Conservation (phyloP, 2,888 invertebrate genomes). For the Drosophila peninsularis region DNA sequence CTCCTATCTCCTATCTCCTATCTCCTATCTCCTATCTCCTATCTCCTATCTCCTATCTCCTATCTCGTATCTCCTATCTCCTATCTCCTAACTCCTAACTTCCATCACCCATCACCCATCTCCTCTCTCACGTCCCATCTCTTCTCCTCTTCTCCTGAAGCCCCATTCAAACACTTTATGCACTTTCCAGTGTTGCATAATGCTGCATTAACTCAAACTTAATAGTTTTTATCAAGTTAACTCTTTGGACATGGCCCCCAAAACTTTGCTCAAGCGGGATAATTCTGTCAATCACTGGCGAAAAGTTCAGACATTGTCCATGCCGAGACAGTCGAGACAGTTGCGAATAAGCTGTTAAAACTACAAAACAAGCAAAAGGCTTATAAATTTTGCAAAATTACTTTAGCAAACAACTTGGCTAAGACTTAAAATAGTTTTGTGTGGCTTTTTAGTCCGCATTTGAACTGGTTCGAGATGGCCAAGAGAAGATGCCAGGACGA, state of each 20-base stretch:
- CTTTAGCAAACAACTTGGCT: constrained; percentile 7
- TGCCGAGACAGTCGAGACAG: background rate
- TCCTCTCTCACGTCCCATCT: background rate
- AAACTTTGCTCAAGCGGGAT: background rate
- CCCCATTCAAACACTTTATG: background rate
- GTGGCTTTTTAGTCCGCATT: background rate
- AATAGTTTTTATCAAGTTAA: background rate
- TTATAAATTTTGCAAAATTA: constrained; percentile 11
- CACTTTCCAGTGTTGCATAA: background rate
- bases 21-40: background rate
- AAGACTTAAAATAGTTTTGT: constrained; percentile 15
- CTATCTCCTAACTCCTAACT: background rate
- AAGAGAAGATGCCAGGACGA: background rate
- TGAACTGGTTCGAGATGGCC: background rate
- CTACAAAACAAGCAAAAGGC: constrained; percentile 1
- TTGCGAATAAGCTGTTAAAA: background rate
- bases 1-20: background rate
- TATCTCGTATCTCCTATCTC: background rate
- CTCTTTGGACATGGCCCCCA: background rate
- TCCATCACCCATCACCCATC: background rate
- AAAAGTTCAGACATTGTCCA: background rate
- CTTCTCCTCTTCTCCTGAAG: too few relatives aligned
- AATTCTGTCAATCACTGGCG: background rate
- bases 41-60: background rate
- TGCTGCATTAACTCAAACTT: background rate